Percentiles rank a stretch among this genome's conserved stretches.
Evolutionary conservation across 92 coral and sea anemone genomes (phyloP).

Genomic region (Nematostella vectensis): DNA sequence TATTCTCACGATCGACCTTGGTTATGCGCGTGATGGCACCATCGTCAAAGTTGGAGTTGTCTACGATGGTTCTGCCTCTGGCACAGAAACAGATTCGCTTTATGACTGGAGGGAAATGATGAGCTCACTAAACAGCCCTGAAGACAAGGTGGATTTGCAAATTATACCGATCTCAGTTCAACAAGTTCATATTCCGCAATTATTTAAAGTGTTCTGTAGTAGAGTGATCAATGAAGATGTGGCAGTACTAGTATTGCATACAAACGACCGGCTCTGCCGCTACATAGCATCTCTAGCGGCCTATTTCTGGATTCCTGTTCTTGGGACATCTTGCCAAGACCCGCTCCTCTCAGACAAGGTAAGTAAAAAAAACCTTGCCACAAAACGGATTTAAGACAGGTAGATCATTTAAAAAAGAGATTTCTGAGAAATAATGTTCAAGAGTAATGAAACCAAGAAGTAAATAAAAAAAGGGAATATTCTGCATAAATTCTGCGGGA

Average conservation of each 20-base stretch:
- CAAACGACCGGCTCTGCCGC: conserved; percentile 26
- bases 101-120: too few species aligned
- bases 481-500: too few species aligned
- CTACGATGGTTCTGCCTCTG: too few species aligned
- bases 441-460: too few species aligned
- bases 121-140: too few species aligned
- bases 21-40: too few species aligned
- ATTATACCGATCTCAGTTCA: conserved; percentile 19
- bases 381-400: too few species aligned
- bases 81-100: too few species aligned
- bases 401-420: too few species aligned
- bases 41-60: conserved; percentile 18
- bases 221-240: conserved; percentile 32
- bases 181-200: conserved; percentile 23
- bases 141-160: conserved; percentile 11
- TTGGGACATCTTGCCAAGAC: conserved; percentile 32
- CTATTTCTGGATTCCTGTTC: conserved; percentile 47
- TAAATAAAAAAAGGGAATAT: too few species aligned
- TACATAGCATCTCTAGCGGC: conserved; percentile 56
- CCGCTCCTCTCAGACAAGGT: conserved; percentile 63
- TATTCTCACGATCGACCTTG: too few species aligned
- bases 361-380: conserved; percentile 9
- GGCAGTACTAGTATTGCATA: conserved; percentile 49
- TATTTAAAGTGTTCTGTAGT: conserved; percentile 40
- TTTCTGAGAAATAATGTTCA: too few species aligned